Conservation (phyloP, 2,113 vertebrate species). For the Engystomops pustulosus region DNA sequence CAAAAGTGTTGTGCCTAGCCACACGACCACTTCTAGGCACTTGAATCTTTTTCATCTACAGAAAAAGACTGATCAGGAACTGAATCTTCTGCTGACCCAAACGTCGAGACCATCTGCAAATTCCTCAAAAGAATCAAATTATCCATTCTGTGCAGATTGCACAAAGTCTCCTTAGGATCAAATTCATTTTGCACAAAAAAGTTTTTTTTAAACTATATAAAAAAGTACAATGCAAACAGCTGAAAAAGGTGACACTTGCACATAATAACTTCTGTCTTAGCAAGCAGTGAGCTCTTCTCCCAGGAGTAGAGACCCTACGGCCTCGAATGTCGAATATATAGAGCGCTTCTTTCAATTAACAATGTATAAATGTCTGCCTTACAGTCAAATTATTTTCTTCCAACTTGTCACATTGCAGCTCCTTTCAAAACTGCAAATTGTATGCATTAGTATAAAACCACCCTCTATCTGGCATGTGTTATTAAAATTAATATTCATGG, state of each 20-base stretch:
- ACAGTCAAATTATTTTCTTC: slow-evolving; percentile 20
- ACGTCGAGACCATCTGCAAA: too few relatives aligned
- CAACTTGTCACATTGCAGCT: slow-evolving; percentile 5
- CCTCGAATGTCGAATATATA: neutral
- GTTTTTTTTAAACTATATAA: neutral
- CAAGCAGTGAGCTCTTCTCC: neutral
- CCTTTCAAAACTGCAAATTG: slow-evolving; percentile 36
- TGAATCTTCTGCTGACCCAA: too few relatives aligned
- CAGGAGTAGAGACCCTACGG: neutral
- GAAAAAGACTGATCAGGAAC: too few relatives aligned
- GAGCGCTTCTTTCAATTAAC: slow-evolving; percentile 42
- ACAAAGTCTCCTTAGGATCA: too few relatives aligned
- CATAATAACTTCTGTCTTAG: neutral
- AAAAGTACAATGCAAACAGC: neutral
- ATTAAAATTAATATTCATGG: slow-evolving; percentile 60
- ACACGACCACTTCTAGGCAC: too few relatives aligned
- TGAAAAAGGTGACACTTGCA: neutral
- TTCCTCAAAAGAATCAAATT: too few relatives aligned
- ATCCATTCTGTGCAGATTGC: too few relatives aligned
- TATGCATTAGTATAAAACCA: slow-evolving; percentile 49
- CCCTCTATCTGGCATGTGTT: slow-evolving; percentile 33
- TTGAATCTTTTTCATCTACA: too few relatives aligned
- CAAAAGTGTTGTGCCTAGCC: too few relatives aligned
- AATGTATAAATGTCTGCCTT: slow-evolving; percentile 42
- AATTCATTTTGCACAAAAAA: neutral